Base-by-base conservation (phyloP, 2,888 invertebrate genomes). In the Acanthosepion pharaonis region DNA sequence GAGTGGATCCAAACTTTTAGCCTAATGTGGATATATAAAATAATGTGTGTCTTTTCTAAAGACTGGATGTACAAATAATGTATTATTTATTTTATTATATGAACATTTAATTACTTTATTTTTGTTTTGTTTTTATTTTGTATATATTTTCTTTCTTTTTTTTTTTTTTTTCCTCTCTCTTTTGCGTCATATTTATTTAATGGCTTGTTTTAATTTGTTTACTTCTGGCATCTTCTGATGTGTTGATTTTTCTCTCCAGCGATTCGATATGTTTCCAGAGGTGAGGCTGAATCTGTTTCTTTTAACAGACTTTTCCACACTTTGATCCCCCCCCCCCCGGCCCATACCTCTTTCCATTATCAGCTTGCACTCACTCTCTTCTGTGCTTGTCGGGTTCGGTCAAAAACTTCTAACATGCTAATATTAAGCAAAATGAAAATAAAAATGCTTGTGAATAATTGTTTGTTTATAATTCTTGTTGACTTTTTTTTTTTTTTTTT, bases 251-350 rank as follows among this genome's bases (percentile, higher is more conserved):
- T 28, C 92, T 53, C 93, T 93, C 49, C 93, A 93, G 93, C 93
- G 93, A 93, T 93, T 93, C n/a, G 93, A 93, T 93, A 49, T 93
- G 49, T 93, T 93, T 53, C 93, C 49, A 18, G 93, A 93, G 93
- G 93, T 93, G 93, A 93, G 93, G 93, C 53, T 93, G 28, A 49
- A 53, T 93, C 53, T 78, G 28, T 93, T 93, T 93, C 51, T 53
- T 53, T n/a, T 49, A 93, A 51, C 15, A 92, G 53, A n/a, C 93
- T 28, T 20, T 53, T n/a, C 49, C 51, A 48, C 28, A 93, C 53
- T 3, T n/a, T 92, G 49, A 23, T 18, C 8, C 25, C 92, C 49
- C 48, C 48, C 48, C 48, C 48, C 48, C 92, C 8, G 25, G 49
- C 25, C 53, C 93, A 15, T 78, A n/a, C n/a, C 78, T 42, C 42